Base-by-base conservation (phyloP, 1,140 invertebrate genomes). In the Alviniconcha marisindica region DNA sequence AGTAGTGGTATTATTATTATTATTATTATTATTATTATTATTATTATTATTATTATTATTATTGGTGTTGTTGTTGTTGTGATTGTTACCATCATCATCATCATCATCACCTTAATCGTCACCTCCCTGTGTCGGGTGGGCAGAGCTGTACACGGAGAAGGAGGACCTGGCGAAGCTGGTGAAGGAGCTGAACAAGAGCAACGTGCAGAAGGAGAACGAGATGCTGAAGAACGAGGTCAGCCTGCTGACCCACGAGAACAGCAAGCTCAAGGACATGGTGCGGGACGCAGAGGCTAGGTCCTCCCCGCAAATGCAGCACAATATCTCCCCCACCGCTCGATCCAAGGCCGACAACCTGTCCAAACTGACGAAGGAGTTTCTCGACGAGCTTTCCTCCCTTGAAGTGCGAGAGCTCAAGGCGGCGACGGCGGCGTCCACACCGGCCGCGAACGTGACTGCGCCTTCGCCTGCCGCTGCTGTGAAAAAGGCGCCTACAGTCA, bases 191-290 rank as follows among this genome's bases (percentile, higher is more conserved):
- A 80, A 86, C 56, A 84, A 84, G 40, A 82, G 36, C n/a, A 83
- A 85, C 2, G 40, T 88, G 38, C 71, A 81, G 36, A 79, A 69
- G 77, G 86, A 90, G 60, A 83, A 87, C 42, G 56, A 82, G 40
- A 86, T 86, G 78, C 38, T 90, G 18, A 33, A 76, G 31, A 82
- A 86, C 15, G 86, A 87, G 63, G 84, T 87, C n/a, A 84, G 84
- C 56, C 80, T 90, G 24, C 78, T 90, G 15, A 74, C 81, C 24
- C 71, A 86, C 14, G 89, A 90, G 77, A 87, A 88, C 76, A 81
- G 63, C 44, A 81, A 73, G 21, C 63, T 81, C 44, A 81, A 73
- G 44, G 69, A 73, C 48, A 81, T 81, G 63, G 31, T 81, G 7
- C 80, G 69, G 33, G 5, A 81, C n/a, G 60, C 60, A 7, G 60